phyloP scores from a whole-genome alignment of 92 coral and sea anemone genomes.

The Umimayanthus kanabou region DNA sequence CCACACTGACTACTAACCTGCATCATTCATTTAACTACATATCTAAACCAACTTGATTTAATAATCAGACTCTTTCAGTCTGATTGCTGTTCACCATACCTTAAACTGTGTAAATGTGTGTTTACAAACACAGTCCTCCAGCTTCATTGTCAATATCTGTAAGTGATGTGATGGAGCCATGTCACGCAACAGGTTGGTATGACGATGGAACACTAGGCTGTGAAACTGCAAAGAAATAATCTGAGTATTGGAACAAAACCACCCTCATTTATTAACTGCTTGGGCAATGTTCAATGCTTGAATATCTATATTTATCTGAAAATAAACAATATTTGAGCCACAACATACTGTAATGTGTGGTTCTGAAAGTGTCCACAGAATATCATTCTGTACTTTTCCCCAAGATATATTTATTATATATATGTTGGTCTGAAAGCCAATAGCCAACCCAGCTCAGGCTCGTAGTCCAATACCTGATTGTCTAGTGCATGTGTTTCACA shows the following conservation, averaged over 20 bases:
- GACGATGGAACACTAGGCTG: constrained; percentile 62
- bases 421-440: no score
- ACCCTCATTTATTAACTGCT: neutral
- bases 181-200: constrained; percentile 40
- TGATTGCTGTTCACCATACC: constrained; percentile 62
- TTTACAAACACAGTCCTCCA: constrained; percentile 84
- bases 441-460: no score
- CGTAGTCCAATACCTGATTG: no score
- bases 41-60: no score
- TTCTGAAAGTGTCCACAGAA: no score
- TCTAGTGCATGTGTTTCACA: no score
- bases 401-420: no score
- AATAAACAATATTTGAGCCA: neutral
- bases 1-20: no score
- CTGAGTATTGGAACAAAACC: neutral
- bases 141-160: constrained; percentile 59
- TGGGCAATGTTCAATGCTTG: neutral
- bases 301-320: neutral
- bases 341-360: neutral
- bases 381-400: no score
- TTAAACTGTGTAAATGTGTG: constrained; percentile 82
- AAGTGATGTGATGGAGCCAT: constrained; percentile 79
- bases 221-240: constrained; percentile 52
- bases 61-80: no score
- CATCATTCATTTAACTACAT: no score